These are phyloP conservation scores for Merops nubicus DNA, from an alignment of 2,113 vertebrate species.

Conservation along the genomic window DNA sequence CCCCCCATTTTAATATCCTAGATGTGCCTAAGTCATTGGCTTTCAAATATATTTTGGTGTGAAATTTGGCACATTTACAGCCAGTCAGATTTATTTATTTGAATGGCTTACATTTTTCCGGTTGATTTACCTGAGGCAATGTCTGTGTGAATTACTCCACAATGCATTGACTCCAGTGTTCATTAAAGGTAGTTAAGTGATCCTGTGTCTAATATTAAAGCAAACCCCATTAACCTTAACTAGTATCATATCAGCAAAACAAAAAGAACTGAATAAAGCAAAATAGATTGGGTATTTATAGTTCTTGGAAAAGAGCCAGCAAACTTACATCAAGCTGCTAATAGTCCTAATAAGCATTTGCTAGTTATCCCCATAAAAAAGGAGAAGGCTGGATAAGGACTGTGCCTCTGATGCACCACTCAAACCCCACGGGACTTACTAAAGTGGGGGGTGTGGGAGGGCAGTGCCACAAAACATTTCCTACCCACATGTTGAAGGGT, in stretches of 20 bases:
- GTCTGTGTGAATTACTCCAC: slow-evolving; percentile 40
- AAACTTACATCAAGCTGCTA: slow-evolving; percentile 36
- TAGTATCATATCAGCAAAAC: slow-evolving; percentile 67
- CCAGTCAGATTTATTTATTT: slow-evolving; percentile 66
- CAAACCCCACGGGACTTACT: not conserved
- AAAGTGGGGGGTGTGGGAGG: not conserved
- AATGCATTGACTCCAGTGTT: slow-evolving; percentile 36
- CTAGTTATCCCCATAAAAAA: not conserved
- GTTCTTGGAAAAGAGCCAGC: slow-evolving; percentile 48
- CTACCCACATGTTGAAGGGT: not conserved
- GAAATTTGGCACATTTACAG: slow-evolving; percentile 66
- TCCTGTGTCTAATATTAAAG: slow-evolving; percentile 55
- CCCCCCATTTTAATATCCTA: slow-evolving; percentile 47
- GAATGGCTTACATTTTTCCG: slow-evolving; percentile 56
- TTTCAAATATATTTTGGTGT: slow-evolving; percentile 70
- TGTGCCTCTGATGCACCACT: not conserved
- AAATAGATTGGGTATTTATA: slow-evolving; percentile 45
- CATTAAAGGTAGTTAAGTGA: slow-evolving; percentile 65
- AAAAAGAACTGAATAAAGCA: slow-evolving; percentile 67
- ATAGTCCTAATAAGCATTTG: slow-evolving; percentile 30
- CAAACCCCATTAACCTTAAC: slow-evolving; percentile 66
- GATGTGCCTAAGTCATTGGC: slow-evolving; percentile 57
- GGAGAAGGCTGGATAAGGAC: not conserved
- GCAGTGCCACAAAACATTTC: accelerated
- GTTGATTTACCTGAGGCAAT: slow-evolving; percentile 66